A percentile compares a stretch with the other conserved stretches of the same genome.
Evolutionary conservation across 2,113 vertebrate species (phyloP).

Genomic region (Centropus bengalensis): DNA sequence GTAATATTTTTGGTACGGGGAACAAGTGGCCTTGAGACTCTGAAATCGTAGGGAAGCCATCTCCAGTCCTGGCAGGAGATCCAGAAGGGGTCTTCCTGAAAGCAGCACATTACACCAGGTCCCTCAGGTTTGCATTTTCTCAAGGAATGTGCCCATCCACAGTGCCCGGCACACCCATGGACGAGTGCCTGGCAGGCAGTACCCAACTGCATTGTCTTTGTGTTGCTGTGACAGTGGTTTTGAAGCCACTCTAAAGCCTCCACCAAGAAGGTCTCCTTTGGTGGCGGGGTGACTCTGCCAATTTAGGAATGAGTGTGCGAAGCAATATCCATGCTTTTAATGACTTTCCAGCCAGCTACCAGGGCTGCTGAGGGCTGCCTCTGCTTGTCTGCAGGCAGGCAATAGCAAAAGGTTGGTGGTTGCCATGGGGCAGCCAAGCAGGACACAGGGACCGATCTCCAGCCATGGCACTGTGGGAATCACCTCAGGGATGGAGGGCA

Average conservation of each 20-base stretch:
- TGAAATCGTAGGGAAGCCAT: background rate
- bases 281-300: background rate
- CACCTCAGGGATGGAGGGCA: background rate
- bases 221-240: fast-evolving
- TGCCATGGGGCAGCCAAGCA: fast-evolving
- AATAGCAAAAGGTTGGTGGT: background rate
- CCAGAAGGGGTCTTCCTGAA: background rate
- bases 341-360: background rate
- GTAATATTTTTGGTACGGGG: no score
- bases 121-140: background rate
- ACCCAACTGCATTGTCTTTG: background rate
- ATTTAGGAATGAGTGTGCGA: background rate
- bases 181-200: background rate
- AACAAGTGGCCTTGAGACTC: background rate
- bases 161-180: fast-evolving
- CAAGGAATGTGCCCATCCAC: background rate
- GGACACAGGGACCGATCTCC: background rate
- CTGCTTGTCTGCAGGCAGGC: background rate
- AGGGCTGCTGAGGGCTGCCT: background rate
- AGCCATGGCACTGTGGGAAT: fast-evolving
- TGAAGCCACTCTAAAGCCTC: background rate
- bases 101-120: background rate
- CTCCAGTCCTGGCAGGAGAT: background rate
- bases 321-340: background rate
- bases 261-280: background rate